These are phyloP conservation scores for Dryococelus australis DNA, from an alignment of 2,888 invertebrate species.

Conservation along the genomic window DNA sequence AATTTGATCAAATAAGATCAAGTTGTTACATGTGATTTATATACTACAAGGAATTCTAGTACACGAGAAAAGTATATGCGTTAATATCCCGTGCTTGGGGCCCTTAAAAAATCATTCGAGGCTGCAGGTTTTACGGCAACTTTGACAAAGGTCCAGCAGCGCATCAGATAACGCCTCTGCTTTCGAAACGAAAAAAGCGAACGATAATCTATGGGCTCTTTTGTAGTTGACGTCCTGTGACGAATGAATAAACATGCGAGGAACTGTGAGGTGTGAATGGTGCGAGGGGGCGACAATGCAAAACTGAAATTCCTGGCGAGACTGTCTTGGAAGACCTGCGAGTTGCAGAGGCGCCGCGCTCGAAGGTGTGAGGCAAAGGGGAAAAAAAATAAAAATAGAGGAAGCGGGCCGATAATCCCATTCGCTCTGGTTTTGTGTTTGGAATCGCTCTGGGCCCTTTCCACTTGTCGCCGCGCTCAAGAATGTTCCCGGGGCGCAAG, in stretches of 20 bases:
- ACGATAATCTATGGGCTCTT: neutral
- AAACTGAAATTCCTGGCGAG: neutral
- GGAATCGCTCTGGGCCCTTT: neutral
- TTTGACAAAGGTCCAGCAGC: neutral
- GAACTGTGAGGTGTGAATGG: neutral
- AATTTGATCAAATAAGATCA: too few relatives aligned
- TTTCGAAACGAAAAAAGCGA: neutral
- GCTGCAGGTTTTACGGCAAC: too few relatives aligned
- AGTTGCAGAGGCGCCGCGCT: neutral
- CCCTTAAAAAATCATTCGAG: too few relatives aligned
- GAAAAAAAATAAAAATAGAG: neutral
- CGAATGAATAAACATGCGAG: constrained; percentile 7
- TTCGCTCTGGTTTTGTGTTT: constrained; percentile 16
- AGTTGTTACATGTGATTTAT: too few relatives aligned
- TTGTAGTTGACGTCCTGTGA: neutral
- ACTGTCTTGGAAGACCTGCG: neutral
- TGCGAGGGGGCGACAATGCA: neutral
- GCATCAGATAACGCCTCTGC: neutral
- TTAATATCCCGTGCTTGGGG: too few relatives aligned
- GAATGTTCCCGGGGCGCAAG: neutral
- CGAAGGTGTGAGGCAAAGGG: neutral
- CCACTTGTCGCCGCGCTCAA: constrained; percentile 2
- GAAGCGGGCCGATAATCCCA: constrained; percentile 1
- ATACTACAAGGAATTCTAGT: too few relatives aligned
- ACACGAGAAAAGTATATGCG: too few relatives aligned